Conservation (phyloP, 2,113 vertebrate species). For the Isurus oxyrinchus region DNA sequence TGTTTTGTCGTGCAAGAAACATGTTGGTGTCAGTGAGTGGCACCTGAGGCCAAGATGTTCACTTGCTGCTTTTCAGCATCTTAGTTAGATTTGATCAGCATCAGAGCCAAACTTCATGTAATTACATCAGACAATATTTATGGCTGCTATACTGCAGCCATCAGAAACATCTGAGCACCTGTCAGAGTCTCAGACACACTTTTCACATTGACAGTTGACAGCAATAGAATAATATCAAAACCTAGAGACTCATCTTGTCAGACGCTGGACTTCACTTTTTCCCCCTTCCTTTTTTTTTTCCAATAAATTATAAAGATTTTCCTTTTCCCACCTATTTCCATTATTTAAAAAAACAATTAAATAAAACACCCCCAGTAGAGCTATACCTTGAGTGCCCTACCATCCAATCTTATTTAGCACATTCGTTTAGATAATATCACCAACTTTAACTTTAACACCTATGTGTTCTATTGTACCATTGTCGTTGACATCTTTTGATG, state of each 20-base stretch:
- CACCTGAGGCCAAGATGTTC: not conserved
- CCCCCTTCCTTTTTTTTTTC: too few species aligned
- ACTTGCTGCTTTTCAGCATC: not conserved
- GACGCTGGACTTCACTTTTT: not conserved
- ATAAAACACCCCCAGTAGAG: too few species aligned
- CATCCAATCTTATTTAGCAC: too few species aligned
- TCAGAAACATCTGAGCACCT: not conserved
- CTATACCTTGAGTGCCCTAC: too few species aligned
- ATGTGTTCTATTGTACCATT: too few species aligned
- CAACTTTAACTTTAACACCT: too few species aligned
- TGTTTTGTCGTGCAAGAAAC: not conserved
- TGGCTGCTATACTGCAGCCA: too few species aligned
- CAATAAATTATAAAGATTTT: too few species aligned
- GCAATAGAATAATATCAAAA: not conserved
- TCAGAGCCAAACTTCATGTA: not conserved
- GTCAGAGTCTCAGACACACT: not conserved
- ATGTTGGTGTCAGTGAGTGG: not conserved
- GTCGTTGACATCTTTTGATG: too few species aligned
- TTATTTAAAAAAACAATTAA: too few species aligned
- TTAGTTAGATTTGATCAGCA: not conserved
- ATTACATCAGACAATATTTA: not conserved
- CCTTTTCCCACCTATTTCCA: too few species aligned
- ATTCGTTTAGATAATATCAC: too few species aligned
- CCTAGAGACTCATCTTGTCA: not conserved
- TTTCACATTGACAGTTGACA: not conserved